Evolutionary conservation across 2,113 vertebrate genomes (phyloP).

Genomic region (Chiloscyllium plagiosum): DNA sequence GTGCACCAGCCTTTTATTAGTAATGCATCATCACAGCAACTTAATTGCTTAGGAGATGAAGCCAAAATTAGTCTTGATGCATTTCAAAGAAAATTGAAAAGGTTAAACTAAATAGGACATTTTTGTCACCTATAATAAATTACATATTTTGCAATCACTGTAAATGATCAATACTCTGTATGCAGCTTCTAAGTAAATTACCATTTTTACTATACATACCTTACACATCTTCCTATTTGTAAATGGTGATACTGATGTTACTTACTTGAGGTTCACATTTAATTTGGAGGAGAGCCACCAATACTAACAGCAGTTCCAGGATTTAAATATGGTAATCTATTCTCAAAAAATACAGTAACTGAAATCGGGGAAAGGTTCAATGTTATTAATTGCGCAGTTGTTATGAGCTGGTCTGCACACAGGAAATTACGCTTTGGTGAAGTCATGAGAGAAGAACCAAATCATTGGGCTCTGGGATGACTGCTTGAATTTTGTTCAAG

Average conservation of each 20-base stretch:
- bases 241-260: not conserved
- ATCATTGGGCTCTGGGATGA: not conserved
- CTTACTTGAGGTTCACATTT: not conserved
- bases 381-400: not conserved
- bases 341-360: not conserved
- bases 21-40: not conserved
- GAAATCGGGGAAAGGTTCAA: not conserved
- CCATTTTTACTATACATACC: not conserved
- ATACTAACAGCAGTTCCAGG: not conserved
- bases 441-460: not conserved
- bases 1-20: not conserved
- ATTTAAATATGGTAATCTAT: not conserved
- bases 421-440: not conserved
- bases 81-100: not conserved
- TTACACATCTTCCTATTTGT: not conserved
- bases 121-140: not conserved
- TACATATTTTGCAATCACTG: not conserved
- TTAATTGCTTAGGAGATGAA: not conserved
- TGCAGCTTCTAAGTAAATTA: conserved; percentile 2
- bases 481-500: not conserved
- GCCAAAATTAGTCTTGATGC: not conserved
- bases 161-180: not conserved
- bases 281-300: not conserved
- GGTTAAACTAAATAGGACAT: not conserved
- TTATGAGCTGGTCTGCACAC: not conserved